Conservation (phyloP, 2,888 invertebrate genomes). For the Drosophila fungiperda region DNA sequence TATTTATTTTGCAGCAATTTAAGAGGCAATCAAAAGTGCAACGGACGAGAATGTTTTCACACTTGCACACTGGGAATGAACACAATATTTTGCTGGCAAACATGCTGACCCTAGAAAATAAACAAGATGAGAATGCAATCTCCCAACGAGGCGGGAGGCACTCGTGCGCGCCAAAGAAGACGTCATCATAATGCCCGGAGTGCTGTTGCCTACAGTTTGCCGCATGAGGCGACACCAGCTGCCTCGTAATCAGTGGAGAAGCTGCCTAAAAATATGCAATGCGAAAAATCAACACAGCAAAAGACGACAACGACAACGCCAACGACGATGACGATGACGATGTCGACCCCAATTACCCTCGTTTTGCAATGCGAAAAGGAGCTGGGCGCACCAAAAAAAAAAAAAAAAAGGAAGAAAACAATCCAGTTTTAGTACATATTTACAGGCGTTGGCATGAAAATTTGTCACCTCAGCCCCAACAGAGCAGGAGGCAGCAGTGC, state of each 20-base stretch:
- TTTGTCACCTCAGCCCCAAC: constrained; percentile 74
- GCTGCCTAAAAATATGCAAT: constrained; percentile 74
- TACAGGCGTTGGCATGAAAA: constrained; percentile 79
- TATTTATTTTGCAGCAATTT: constrained; percentile 54
- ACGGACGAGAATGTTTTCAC: constrained; percentile 72
- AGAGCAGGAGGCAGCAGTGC: constrained; percentile 39
- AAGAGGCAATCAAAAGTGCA: constrained; percentile 76
- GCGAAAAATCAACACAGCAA: constrained; percentile 77
- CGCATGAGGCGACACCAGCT: constrained; percentile 40
- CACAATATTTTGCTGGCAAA: constrained; percentile 70
- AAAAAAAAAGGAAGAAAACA: constrained; percentile 27
- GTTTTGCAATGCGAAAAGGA: constrained; percentile 58
- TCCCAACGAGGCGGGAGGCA: constrained; percentile 51
- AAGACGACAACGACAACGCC: constrained; percentile 34
- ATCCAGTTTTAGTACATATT: constrained; percentile 67
- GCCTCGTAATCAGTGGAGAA: constrained; percentile 60
- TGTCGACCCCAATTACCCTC: constrained; percentile 77
- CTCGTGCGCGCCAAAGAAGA: constrained; percentile 68
- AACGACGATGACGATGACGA: constrained; percentile 39
- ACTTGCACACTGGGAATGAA: constrained; percentile 61
- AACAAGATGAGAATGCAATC: constrained; percentile 64
- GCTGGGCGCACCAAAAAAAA: constrained; percentile 34
- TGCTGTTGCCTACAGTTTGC: constrained; percentile 44
- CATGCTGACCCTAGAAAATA: constrained; percentile 76
- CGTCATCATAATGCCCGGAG: constrained; percentile 69